Conservation (phyloP, 1,140 invertebrate genomes). For the Drosophila sp. region DNA sequence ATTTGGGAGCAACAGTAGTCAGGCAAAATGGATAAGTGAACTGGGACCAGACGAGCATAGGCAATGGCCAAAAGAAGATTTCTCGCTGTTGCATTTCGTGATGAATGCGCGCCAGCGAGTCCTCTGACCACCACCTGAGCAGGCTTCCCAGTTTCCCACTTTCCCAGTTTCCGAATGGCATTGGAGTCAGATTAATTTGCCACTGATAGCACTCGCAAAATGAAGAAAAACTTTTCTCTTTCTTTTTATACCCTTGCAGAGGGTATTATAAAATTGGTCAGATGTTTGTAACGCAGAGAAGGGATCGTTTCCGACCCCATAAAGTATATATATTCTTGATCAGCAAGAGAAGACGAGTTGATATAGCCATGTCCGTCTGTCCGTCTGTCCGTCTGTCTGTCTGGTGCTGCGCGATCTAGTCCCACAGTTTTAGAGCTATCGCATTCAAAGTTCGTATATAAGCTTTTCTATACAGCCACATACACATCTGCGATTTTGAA, state of each 20-base stretch:
- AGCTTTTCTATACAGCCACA: too few species aligned
- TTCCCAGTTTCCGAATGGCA: slow-evolving; percentile 39
- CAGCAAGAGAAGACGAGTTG: too few species aligned
- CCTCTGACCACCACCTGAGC: slow-evolving; percentile 24
- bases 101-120: slow-evolving; percentile 61
- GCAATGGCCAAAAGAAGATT: slow-evolving; percentile 15
- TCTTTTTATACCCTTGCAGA: slow-evolving; percentile 11
- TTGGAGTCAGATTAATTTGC: slow-evolving; percentile 61
- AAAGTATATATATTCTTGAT: too few species aligned
- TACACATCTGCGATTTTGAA: too few species aligned
- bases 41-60: slow-evolving; percentile 53
- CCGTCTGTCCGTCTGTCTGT: too few species aligned
- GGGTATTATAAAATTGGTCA: too few species aligned
- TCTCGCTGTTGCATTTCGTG: slow-evolving; percentile 50
- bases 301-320: too few species aligned
- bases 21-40: slow-evolving; percentile 70
- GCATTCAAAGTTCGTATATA: too few species aligned
- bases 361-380: too few species aligned
- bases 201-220: slow-evolving; percentile 42
- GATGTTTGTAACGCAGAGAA: too few species aligned
- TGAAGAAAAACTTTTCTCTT: slow-evolving; percentile 21
- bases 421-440: too few species aligned
- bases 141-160: slow-evolving; percentile 35
- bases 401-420: too few species aligned
- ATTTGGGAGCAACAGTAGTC: slow-evolving; percentile 41